Evolutionary conservation across 2,797 vertebrate species (phyloP), one percentile per base, ranked within the genome.

Genomic region (Taenioides sp.): DNA sequence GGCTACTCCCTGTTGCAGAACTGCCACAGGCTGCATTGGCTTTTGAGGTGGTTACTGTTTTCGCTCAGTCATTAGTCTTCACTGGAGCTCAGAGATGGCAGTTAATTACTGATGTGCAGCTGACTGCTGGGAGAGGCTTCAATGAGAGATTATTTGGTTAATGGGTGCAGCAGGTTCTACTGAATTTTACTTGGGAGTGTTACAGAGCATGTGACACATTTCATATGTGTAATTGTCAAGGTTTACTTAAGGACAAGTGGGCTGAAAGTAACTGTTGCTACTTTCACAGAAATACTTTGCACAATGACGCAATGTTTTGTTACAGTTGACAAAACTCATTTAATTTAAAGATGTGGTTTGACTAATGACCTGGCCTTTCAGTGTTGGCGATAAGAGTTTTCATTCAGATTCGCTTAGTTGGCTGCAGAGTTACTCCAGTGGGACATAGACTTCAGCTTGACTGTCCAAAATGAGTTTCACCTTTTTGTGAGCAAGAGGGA

Each of bases 71-170:
- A 76, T 86, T 84, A 68, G 75, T 88, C 80, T 82, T 75, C 68
- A 55, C 67, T 25, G 20, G 66, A 62, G 72, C 69, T 67, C 70
- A 52, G 52, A 76, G 84, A 85, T 81, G 68, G 80, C 68, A 80
- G 4, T 71, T 50, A 37, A 18, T 58, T 28, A 60, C 62, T 68
- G 25, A 77, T 62, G 17, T 58, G 18, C 58, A 67, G 49, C 77
- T 66, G 66, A 59, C 25, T 69, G 79, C 73, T 70, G 47, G 73
- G 79, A 70, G 74, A 25, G 37, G 70, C 78, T 83, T 81, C 70
- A 86, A 74, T 68, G 52, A 58, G 66, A 60, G 14, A 27, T 54
- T 87, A 80, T 90, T 88, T 92, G 78, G 82, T 84, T 84, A 83
- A 85, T 74, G 84, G 87, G 86, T 73, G 86, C 78, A 80, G 80